A percentile compares a stretch with the other conserved stretches of the same genome.
phyloP scores from a whole-genome alignment of 2,797 vertebrate genomes.

The Lophotriccus pileatus region DNA sequence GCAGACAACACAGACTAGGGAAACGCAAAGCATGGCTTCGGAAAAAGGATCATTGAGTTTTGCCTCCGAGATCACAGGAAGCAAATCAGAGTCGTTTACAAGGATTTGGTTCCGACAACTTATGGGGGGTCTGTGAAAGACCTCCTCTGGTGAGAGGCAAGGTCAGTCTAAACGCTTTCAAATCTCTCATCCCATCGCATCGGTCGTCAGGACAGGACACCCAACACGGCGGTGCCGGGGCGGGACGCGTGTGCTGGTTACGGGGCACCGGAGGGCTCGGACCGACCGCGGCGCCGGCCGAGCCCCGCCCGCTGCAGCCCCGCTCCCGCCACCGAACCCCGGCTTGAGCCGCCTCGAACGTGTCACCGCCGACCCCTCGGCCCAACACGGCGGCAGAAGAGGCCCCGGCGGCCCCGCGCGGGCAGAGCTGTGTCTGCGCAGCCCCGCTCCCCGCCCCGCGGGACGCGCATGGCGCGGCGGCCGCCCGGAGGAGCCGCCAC shows the following conservation, averaged over 20 bases:
- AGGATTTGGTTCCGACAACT: neutral
- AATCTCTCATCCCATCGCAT: neutral
- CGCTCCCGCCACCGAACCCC: neutral
- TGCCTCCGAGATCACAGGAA: neutral
- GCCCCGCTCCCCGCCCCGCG: neutral
- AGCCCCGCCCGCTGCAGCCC: neutral
- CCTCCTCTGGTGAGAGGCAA: neutral
- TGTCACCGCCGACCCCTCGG: neutral
- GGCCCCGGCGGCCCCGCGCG: too few relatives aligned
- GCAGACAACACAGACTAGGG: neutral
- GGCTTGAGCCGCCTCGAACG: neutral
- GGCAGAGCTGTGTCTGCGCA: too few relatives aligned
- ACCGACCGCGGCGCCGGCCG: neutral
- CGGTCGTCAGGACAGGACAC: neutral
- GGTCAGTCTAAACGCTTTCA: neutral
- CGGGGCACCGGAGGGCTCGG: neutral
- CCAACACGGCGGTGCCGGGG: too few relatives aligned
- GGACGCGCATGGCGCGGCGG: neutral
- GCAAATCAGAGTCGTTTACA: neutral
- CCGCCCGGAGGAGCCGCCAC: too few relatives aligned
- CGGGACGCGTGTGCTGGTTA: neutral
- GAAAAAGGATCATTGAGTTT: neutral
- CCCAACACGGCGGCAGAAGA: neutral
- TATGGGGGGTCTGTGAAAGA: neutral
- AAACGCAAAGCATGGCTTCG: neutral